Evolutionary conservation across 2,797 vertebrate species (phyloP).

Genomic region (Mormyrops attenuatus): DNA sequence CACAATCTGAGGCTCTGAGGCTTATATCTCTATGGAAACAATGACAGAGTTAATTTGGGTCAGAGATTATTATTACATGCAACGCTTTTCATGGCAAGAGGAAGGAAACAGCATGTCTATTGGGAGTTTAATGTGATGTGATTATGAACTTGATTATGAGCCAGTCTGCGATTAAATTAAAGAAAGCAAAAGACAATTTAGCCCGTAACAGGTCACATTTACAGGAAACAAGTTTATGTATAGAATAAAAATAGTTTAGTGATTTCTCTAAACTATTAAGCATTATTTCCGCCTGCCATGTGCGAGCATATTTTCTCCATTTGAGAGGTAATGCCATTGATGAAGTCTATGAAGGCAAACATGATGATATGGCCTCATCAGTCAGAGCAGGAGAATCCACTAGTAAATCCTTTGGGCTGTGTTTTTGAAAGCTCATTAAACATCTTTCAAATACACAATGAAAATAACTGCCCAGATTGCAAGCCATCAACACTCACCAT

Average conservation of each 20-base stretch:
- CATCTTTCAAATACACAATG: not conserved
- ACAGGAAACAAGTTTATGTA: not conserved
- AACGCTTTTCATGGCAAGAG: not conserved
- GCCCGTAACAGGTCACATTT: not conserved
- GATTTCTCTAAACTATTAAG: not conserved
- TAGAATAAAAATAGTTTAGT: not conserved
- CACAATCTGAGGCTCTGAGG: not conserved
- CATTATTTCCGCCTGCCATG: not conserved
- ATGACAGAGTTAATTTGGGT: not conserved
- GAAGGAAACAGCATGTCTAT: not conserved
- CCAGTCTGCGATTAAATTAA: not conserved
- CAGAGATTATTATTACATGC: not conserved
- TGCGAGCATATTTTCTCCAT: not conserved
- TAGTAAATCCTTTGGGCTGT: not conserved
- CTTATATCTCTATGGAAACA: conserved; percentile 19
- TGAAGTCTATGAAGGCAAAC: not conserved
- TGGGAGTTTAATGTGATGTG: not conserved
- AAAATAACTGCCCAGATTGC: not conserved
- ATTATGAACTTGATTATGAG: not conserved
- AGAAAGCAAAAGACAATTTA: not conserved
- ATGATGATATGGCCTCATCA: not conserved
- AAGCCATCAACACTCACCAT: not conserved
- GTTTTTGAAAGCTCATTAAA: not conserved
- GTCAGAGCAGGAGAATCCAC: not conserved
- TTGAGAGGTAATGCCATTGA: not conserved